Percentiles rank a stretch among this genome's conserved stretches.
Conservation (phyloP, 2,113 vertebrate genomes). For the Aldabrachelys gigantea region DNA sequence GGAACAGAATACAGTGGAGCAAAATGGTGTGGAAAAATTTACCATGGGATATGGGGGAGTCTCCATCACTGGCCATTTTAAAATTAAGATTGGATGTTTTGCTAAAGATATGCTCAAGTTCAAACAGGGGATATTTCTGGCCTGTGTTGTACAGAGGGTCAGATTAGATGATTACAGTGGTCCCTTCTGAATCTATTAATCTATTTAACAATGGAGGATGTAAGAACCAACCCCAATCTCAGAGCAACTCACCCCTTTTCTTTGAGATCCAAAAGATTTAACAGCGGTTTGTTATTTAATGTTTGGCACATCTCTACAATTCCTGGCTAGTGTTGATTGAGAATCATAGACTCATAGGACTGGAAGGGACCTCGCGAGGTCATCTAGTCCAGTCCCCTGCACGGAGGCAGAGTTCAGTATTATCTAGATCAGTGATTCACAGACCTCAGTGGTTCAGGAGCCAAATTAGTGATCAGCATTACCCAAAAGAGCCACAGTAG, state of each 20-base stretch:
- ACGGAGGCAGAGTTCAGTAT: too few species aligned
- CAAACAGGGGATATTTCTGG: not conserved
- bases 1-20: not conserved
- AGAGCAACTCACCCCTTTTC: not conserved
- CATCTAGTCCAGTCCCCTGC: too few species aligned
- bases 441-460: too few species aligned
- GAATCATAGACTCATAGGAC: too few species aligned
- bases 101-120: not conserved
- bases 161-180: not conserved
- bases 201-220: not conserved
- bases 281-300: not conserved
- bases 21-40: not conserved
- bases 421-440: too few species aligned
- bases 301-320: not conserved
- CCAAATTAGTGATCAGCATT: too few species aligned
- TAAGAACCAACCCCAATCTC: not conserved
- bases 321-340: too few species aligned
- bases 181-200: not conserved
- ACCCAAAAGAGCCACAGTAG: too few species aligned
- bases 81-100: not conserved
- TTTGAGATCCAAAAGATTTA: not conserved
- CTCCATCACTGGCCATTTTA: not conserved
- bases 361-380: too few species aligned
- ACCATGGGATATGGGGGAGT: not conserved
- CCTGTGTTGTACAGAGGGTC: not conserved